Conservation (phyloP, 2,797 vertebrate genomes). For the Girardinus metallicus region DNA sequence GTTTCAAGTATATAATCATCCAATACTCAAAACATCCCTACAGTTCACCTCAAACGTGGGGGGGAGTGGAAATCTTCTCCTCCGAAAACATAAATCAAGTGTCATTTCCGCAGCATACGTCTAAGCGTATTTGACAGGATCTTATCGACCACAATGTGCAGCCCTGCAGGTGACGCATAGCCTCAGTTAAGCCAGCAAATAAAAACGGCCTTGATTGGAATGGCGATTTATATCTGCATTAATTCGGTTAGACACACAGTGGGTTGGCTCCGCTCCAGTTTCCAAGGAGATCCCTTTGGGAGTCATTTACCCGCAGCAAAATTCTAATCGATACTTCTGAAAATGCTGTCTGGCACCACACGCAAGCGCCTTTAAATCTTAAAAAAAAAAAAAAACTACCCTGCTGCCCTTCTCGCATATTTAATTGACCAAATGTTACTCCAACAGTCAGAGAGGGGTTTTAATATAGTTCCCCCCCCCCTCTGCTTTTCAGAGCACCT, state of each 20-base stretch:
- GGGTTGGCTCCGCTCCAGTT: slow-evolving; percentile 75
- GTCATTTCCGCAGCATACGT: slow-evolving; percentile 57
- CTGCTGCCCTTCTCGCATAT: slow-evolving; percentile 56
- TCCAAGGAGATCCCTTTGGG: slow-evolving; percentile 74
- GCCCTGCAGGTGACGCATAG: slow-evolving; percentile 70
- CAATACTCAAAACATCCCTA: slow-evolving; percentile 33
- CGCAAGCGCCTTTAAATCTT: slow-evolving; percentile 62
- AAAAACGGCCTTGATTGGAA: slow-evolving; percentile 78
- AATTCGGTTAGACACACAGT: slow-evolving; percentile 74
- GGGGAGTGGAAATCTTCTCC: slow-evolving; percentile 23
- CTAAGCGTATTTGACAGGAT: slow-evolving; percentile 67
- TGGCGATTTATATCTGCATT: slow-evolving; percentile 83
- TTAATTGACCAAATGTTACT: slow-evolving; percentile 73
- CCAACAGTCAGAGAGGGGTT: slow-evolving; percentile 30
- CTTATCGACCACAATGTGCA: slow-evolving; percentile 77
- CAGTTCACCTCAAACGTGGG: slow-evolving; percentile 22
- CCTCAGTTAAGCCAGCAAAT: slow-evolving; percentile 69
- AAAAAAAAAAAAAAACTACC: slow-evolving; percentile 21
- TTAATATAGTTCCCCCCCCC: neutral
- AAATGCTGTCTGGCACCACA: slow-evolving; percentile 66
- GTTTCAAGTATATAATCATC: slow-evolving; percentile 20
- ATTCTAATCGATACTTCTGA: slow-evolving; percentile 82
- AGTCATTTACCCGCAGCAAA: slow-evolving; percentile 81
- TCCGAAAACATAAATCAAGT: slow-evolving; percentile 61
- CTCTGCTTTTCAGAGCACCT: slow-evolving; percentile 45